Evolutionary conservation across 2,797 vertebrate species (phyloP), one percentile per base, ranked within the genome.

Genomic region (Tokudaia muenninki): DNA sequence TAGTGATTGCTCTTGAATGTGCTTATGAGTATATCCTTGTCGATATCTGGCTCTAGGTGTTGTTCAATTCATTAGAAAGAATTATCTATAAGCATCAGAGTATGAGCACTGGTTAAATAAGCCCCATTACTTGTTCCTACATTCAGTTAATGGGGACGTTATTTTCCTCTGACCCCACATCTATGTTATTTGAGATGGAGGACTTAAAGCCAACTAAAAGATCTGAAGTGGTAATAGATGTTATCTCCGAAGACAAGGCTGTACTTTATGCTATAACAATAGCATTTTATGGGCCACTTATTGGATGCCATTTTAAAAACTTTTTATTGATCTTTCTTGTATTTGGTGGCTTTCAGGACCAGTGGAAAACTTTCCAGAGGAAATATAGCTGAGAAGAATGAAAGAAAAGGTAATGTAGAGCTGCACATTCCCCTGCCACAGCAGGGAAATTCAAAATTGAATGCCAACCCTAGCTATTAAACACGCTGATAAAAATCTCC

Each of bases 381-480:
- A 97, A 97, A 92, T 83, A 93, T 0, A 92, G 91, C 92, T 83
- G 90, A 72, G 67, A 95, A 96, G 74, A 89, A 95, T 78, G 65
- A 77, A 77, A 86, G 77, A 82, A 50, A 94, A 88, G 90, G 90
- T 65, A 89, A 80, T 57, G 57, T 19, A 94, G 92, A 94, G 34
- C 57, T 37, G 77, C 57, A 26, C 24, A 65, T 91, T 88, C 93
- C 94, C 94, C 79, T 55, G 94, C 77, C 96, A 92, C 65, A 86
- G 90, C 87, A 92, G 93, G 92, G 63, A 90, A 90, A 92, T 67
- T 94, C 74, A 78, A 65, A 97, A 94, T 84, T 81, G 92, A 97
- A 96, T 92, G 94, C 75, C 84, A 95, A 12, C 81, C 78, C 57
- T 26, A 22, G 81, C 87, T 94, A 55, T 86, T 88, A 86, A 90